A percentile compares a stretch with the other conserved stretches of the same genome.
Evolutionary conservation across 1,140 invertebrate species (phyloP).

Genomic region (Physella acuta): DNA sequence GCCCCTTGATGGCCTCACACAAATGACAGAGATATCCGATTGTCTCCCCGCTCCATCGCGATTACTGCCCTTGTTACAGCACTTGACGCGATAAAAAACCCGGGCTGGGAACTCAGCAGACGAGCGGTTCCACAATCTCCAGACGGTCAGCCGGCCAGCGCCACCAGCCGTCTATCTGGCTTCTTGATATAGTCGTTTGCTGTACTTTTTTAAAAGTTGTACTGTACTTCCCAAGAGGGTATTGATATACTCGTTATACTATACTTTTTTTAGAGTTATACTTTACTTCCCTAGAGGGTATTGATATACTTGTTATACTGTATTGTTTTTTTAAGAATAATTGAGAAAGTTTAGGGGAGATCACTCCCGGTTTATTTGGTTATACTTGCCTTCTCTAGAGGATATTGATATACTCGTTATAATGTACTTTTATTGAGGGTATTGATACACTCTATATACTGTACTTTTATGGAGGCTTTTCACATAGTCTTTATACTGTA

Average conservation of each 20-base stretch:
- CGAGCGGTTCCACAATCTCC: neutral
- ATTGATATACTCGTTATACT: neutral
- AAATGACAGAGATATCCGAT: slow-evolving; percentile 24
- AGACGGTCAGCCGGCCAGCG: neutral
- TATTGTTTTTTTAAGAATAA: neutral
- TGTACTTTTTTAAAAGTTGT: neutral
- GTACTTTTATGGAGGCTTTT: neutral
- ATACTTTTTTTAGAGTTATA: neutral
- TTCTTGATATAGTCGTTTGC: neutral
- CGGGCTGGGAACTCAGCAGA: neutral
- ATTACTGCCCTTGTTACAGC: slow-evolving; percentile 22
- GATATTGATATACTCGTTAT: neutral
- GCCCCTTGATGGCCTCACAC: slow-evolving; percentile 2
- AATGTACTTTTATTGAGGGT: neutral
- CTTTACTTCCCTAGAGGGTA: neutral
- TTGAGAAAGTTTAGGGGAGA: too few species aligned
- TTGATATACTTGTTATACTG: neutral
- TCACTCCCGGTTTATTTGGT: too few species aligned
- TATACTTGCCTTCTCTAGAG: neutral
- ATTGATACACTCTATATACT: too few species aligned
- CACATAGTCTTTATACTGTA: neutral
- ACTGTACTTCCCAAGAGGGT: neutral
- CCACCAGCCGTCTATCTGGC: slow-evolving; percentile 1
- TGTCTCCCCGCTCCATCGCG: slow-evolving; percentile 14
- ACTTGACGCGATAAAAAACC: slow-evolving; percentile 16